These are phyloP conservation scores for Pteromalus puparum DNA, from an alignment of 1,140 invertebrate genomes.

Conservation along the genomic window DNA sequence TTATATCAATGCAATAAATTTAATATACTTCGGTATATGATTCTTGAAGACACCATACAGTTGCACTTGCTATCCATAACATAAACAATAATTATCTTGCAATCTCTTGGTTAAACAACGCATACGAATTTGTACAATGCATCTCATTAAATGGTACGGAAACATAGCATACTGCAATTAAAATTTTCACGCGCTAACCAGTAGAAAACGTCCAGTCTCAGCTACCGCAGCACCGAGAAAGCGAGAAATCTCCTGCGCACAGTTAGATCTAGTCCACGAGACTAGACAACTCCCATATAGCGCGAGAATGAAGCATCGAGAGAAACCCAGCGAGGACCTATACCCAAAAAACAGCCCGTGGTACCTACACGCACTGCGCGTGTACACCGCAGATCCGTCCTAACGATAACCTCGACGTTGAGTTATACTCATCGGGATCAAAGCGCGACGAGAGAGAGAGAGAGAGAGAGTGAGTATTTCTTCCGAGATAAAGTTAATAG, in stretches of 20 bases:
- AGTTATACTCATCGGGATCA: slow-evolving; percentile 48
- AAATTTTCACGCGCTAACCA: background rate
- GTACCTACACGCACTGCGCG: slow-evolving; percentile 2
- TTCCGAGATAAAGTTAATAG: slow-evolving; percentile 71
- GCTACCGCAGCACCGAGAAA: background rate
- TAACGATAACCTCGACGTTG: slow-evolving; percentile 30
- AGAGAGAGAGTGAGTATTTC: too few species aligned
- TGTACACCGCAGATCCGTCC: slow-evolving; percentile 32
- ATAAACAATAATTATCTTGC: too few species aligned
- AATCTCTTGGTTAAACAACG: background rate
- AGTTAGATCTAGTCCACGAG: background rate
- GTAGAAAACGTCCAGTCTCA: background rate
- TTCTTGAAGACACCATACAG: too few species aligned
- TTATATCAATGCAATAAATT: too few species aligned
- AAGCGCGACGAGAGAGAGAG: slow-evolving; percentile 33
- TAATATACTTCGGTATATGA: too few species aligned
- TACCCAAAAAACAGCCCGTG: background rate
- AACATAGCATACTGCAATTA: background rate
- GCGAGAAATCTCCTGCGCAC: background rate
- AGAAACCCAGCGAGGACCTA: background rate
- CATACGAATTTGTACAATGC: background rate
- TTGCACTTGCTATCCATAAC: too few species aligned
- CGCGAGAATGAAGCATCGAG: background rate
- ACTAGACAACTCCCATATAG: background rate
- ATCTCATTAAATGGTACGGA: background rate